Evolutionary conservation across 1,140 invertebrate genomes (phyloP), one percentile per base, ranked within the genome.

Genomic region (Drosophila sturtevanti): DNA sequence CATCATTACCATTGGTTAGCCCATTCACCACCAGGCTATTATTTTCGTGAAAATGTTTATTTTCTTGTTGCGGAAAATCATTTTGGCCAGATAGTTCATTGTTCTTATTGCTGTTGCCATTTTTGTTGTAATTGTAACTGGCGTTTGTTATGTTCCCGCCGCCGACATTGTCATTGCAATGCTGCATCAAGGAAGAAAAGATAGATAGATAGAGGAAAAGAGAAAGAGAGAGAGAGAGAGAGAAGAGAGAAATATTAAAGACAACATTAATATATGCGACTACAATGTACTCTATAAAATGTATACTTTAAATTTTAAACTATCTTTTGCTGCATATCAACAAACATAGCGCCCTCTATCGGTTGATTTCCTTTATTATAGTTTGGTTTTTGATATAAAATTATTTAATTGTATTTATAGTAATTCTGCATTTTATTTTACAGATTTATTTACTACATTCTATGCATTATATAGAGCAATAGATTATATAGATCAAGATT

Each of bases 21-120:
- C 84, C 76, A 68, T 79, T 87, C 71, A 52, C 59, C 14, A 76
- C 59, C 14, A 76, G 38, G 61, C 58, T 71, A 72, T 84, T 84
- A 76, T 69, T 63, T 63, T 68, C 64, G 31, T 63, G 68, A 41
- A 65, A 65, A 58, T 72, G 66, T 48, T 68, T 21, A 59, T 68
- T 52, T 62, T 63, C 51, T 37, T 64, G 62, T 44, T 51, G 22
- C 55, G 51, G 35, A 44, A 68, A 54, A 38, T 68, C 14, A 12
- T 21, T 55, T 24, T 44, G 52, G 21, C 54, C 63, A 14, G 59
- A 14, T 59, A 62, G 54, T 48, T 68, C 58, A 41, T 71, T 72
- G 37, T 59, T 69, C 44, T 69, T 67, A 48, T 66, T 73, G 81
- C 77, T 77, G 41, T 44, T 44, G 34, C 34, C 4, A 52, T 63